phyloP scores from a whole-genome alignment of 2,888 invertebrate genomes.

The Listrodromus nycthemerus region DNA sequence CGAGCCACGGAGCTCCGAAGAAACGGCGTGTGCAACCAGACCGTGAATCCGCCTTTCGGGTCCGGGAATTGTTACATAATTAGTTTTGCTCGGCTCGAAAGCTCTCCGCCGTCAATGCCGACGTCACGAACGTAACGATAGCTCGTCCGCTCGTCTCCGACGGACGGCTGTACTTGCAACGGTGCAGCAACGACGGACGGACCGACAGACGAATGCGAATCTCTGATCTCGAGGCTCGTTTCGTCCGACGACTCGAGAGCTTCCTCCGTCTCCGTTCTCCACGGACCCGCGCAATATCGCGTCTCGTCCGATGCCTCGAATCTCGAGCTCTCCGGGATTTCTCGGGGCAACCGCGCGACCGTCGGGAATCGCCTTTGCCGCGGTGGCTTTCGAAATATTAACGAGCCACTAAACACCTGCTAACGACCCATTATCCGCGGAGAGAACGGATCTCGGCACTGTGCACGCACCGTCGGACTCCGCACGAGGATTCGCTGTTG shows the following conservation, averaged over 20 bases:
- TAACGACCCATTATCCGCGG: conserved; percentile 59
- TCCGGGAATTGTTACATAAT: conserved; percentile 1
- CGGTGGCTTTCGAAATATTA: conserved; percentile 61
- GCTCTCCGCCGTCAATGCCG: not conserved
- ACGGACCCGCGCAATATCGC: not conserved
- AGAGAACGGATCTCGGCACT: conserved; percentile 3
- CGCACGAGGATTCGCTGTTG: not conserved
- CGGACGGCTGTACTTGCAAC: not conserved
- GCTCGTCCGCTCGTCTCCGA: not conserved
- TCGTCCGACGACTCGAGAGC: not conserved
- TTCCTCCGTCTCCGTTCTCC: not conserved
- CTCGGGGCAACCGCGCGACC: conserved; percentile 9
- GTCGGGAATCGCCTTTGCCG: conserved; percentile 16
- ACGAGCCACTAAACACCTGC: conserved; percentile 67
- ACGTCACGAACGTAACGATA: not conserved
- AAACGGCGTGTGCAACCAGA: not conserved
- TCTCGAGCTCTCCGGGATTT: not conserved
- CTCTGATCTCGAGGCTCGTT: conserved; percentile 16
- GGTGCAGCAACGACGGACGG: not conserved
- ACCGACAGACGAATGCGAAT: conserved; percentile 13
- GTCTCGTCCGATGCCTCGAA: not conserved
- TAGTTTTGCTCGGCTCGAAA: not conserved
- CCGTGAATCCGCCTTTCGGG: not conserved
- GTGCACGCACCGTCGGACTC: conserved; percentile 1
- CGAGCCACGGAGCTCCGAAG: not conserved